phyloP scores from a whole-genome alignment of 1,140 invertebrate genomes.

The Aphelinus atriplicis region DNA sequence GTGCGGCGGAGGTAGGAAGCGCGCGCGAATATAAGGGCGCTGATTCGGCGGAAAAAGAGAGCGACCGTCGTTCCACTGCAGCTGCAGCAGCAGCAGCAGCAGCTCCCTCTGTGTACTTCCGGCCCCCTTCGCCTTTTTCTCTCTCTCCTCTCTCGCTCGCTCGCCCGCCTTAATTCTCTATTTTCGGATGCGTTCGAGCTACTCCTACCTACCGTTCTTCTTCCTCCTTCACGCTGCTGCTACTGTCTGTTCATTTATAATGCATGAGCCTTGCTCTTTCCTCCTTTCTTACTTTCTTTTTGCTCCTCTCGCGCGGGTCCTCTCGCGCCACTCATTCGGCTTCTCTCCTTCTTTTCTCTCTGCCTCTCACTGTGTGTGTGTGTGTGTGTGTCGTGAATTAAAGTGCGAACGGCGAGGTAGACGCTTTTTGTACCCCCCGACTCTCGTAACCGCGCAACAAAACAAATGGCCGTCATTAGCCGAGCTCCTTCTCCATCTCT shows the following conservation, averaged over 20 bases:
- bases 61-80: too few species aligned
- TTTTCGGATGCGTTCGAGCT: not conserved
- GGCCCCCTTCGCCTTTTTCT: conserved; percentile 19
- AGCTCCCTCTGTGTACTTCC: conserved; percentile 16
- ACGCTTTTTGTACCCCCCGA: too few species aligned
- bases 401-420: too few species aligned
- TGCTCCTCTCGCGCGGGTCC: too few species aligned
- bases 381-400: too few species aligned
- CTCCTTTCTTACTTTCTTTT: not conserved
- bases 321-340: conserved; percentile 21
- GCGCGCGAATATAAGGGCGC: not conserved
- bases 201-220: not conserved
- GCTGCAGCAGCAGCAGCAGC: too few species aligned
- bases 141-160: not conserved
- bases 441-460: too few species aligned
- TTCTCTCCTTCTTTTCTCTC: not conserved
- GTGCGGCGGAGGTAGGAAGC: not conserved
- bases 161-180: not conserved
- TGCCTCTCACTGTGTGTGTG: too few species aligned
- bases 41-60: conserved; percentile 27
- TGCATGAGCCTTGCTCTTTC: not conserved
- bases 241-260: not conserved
- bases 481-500: too few species aligned
- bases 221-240: not conserved
- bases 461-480: too few species aligned